phyloP scores from a whole-genome alignment of 2,797 vertebrate genomes.

The Spatula clypeata region DNA sequence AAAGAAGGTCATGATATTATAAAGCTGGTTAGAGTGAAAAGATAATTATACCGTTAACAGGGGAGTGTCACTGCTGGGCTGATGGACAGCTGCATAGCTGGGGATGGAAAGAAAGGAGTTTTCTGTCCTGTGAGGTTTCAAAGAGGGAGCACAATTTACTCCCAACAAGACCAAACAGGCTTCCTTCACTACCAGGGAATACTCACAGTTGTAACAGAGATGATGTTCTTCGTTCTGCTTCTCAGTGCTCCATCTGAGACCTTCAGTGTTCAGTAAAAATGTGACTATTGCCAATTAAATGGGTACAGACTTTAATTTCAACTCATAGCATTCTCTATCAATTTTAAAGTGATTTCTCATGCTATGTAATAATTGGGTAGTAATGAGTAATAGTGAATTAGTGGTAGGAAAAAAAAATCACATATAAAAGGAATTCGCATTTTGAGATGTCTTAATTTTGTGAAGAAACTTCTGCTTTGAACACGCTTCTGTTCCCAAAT shows the following conservation, averaged over 20 bases:
- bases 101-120: neutral
- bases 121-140: neutral
- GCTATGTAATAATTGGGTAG: neutral
- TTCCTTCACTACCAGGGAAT: neutral
- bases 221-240: neutral
- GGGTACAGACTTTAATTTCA: neutral
- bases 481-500: neutral
- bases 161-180: neutral
- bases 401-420: neutral
- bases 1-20: neutral
- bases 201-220: neutral
- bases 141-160: neutral
- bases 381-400: neutral
- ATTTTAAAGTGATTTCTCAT: neutral
- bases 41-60: neutral
- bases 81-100: neutral
- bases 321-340: neutral
- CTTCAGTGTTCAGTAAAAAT: neutral
- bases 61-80: neutral
- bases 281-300: neutral
- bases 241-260: neutral
- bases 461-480: slow-evolving; percentile 25
- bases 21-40: neutral
- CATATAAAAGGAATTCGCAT: neutral
- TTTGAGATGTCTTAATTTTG: slow-evolving; percentile 4